Evolutionary conservation across 2,888 invertebrate species (phyloP).

Genomic region (Oxyscelio sp.): DNA sequence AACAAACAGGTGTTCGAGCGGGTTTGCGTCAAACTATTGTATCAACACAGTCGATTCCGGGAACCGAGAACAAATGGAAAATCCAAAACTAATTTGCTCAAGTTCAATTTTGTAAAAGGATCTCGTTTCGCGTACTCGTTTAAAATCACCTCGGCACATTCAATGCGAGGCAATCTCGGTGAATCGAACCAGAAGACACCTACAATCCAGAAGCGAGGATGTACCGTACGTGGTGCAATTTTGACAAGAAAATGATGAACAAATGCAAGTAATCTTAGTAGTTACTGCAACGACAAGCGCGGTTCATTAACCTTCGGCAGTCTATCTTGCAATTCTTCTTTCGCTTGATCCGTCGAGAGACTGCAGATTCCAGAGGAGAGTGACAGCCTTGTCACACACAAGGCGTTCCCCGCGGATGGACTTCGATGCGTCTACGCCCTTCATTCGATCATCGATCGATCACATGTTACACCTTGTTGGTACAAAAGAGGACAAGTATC

Average conservation of each 20-base stretch:
- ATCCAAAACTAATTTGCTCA: not conserved
- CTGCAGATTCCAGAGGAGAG: slow-evolving; percentile 77
- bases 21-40: too few species aligned
- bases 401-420: slow-evolving; percentile 75
- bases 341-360: slow-evolving; percentile 65
- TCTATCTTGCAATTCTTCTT: slow-evolving; percentile 68
- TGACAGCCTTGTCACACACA: slow-evolving; percentile 79
- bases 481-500: not conserved
- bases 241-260: slow-evolving; percentile 66
- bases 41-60: too few species aligned
- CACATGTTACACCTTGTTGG: not conserved
- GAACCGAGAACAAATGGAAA: too few species aligned
- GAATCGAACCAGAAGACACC: not conserved
- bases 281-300: slow-evolving; percentile 67
- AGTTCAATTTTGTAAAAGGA: not conserved
- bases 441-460: slow-evolving; percentile 24
- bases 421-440: slow-evolving; percentile 19
- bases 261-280: slow-evolving; percentile 70
- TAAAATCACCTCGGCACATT: too few species aligned
- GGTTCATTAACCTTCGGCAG: slow-evolving; percentile 80
- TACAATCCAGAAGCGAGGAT: too few species aligned
- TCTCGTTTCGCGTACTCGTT: too few species aligned
- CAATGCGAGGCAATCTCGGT: too few species aligned
- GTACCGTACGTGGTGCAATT: slow-evolving; percentile 42
- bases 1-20: too few species aligned